Conservation (phyloP, 2,888 invertebrate genomes). For the Drosophila maculinotata region DNA sequence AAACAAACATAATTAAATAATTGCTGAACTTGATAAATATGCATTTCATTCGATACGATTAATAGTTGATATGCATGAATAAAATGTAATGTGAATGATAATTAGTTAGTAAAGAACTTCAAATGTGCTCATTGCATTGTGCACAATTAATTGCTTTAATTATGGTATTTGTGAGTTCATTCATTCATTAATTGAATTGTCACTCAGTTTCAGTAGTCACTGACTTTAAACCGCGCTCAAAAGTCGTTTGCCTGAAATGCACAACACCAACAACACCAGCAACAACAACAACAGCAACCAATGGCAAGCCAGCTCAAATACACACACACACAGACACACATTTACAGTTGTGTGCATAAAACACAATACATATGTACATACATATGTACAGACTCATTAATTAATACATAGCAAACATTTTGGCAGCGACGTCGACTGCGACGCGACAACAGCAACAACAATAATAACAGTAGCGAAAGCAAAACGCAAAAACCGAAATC, state of each 20-base stretch:
- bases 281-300: slow-evolving; percentile 29
- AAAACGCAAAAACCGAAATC: slow-evolving; percentile 23
- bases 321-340: slow-evolving; percentile 7
- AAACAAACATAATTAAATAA: too few species aligned
- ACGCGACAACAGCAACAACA: slow-evolving; percentile 12
- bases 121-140: too few species aligned
- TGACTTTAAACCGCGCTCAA: slow-evolving; percentile 19
- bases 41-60: too few species aligned
- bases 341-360: too few species aligned
- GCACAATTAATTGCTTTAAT: too few species aligned
- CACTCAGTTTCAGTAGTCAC: slow-evolving; percentile 16
- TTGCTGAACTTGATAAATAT: too few species aligned
- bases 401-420: slow-evolving; percentile 47
- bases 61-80: too few species aligned
- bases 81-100: too few species aligned
- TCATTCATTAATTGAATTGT: slow-evolving; percentile 35
- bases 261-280: slow-evolving; percentile 19
- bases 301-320: slow-evolving; percentile 22
- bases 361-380: not conserved
- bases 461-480: slow-evolving; percentile 1
- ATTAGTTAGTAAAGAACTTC: too few species aligned
- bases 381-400: slow-evolving; percentile 45
- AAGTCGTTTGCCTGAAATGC: slow-evolving; percentile 15
- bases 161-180: too few species aligned
- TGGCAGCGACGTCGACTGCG: slow-evolving; percentile 41